phyloP scores from a whole-genome alignment of 2,113 vertebrate species.

The Bubo bubo region DNA sequence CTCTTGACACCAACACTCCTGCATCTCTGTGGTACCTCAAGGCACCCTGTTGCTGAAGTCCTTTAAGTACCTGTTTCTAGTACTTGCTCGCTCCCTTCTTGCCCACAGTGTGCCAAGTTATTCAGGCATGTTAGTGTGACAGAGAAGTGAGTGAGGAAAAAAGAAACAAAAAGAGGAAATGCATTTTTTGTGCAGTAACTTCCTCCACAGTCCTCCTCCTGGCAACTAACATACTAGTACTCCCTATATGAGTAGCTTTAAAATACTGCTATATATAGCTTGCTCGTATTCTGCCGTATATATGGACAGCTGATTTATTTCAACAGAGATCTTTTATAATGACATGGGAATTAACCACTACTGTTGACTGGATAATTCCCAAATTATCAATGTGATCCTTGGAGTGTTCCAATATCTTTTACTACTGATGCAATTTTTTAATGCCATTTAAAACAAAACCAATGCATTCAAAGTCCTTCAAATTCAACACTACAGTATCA shows the following conservation, averaged over 20 bases:
- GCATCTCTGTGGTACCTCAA: not conserved
- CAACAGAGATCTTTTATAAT: not conserved
- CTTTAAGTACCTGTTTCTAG: not conserved
- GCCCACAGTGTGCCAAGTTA: fast-evolving
- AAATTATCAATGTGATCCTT: not conserved
- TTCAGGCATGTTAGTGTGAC: fast-evolving
- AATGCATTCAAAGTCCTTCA: not conserved
- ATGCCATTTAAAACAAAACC: not conserved
- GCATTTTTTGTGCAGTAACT: not conserved
- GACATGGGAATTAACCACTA: not conserved
- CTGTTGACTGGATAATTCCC: not conserved
- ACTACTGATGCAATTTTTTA: not conserved
- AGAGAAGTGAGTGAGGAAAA: not conserved
- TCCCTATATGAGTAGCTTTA: not conserved
- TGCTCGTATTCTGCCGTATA: not conserved
- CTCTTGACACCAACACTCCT: not conserved
- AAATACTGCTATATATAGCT: not conserved
- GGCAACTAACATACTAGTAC: not conserved
- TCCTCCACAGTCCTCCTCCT: not conserved
- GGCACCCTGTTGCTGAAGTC: not conserved
- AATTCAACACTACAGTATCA: not conserved
- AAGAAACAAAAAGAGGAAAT: not conserved
- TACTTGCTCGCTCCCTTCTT: not conserved
- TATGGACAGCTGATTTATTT: not conserved
- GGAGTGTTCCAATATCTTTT: not conserved